phyloP scores from a whole-genome alignment of 2,888 invertebrate species.

The Cryptocheilus praepositus region DNA sequence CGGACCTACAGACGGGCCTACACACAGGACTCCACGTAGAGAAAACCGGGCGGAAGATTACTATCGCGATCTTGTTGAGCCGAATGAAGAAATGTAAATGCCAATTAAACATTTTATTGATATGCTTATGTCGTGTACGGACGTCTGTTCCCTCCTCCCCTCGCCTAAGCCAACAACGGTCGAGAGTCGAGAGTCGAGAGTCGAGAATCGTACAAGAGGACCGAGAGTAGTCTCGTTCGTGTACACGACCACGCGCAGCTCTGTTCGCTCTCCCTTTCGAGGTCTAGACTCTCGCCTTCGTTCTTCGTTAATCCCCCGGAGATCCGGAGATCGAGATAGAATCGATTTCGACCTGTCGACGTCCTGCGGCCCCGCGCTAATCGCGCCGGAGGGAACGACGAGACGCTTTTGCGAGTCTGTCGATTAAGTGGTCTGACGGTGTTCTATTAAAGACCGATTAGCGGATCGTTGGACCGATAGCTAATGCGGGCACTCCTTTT shows the following conservation, averaged over 20 bases:
- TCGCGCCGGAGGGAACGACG: constrained; percentile 24
- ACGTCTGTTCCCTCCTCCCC: constrained; percentile 48
- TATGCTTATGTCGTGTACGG: constrained; percentile 70
- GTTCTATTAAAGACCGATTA: too few relatives aligned
- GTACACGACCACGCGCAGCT: constrained; percentile 8
- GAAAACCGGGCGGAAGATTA: constrained; percentile 58
- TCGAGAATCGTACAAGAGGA: not conserved
- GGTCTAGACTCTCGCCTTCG: constrained; percentile 25
- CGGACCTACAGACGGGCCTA: constrained; percentile 45
- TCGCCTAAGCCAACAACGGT: not conserved
- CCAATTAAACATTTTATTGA: constrained; percentile 74
- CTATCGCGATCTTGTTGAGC: constrained; percentile 68
- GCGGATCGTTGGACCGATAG: too few relatives aligned
- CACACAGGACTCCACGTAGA: constrained; percentile 30
- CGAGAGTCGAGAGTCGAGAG: not conserved
- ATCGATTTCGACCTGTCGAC: constrained; percentile 50
- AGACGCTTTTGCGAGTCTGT: constrained; percentile 19
- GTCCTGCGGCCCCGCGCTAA: constrained; percentile 27
- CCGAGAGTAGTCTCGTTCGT: not conserved
- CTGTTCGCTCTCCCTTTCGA: constrained; percentile 6
- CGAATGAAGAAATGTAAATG: constrained; percentile 72
- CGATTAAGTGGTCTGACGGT: not conserved
- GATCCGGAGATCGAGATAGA: constrained; percentile 55
- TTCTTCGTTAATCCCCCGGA: constrained; percentile 55
- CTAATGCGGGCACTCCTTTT: too few relatives aligned